A percentile compares a stretch with the other conserved stretches of the same genome.
phyloP scores from a whole-genome alignment of 2,113 vertebrate species.

The Calidris pugnax region DNA sequence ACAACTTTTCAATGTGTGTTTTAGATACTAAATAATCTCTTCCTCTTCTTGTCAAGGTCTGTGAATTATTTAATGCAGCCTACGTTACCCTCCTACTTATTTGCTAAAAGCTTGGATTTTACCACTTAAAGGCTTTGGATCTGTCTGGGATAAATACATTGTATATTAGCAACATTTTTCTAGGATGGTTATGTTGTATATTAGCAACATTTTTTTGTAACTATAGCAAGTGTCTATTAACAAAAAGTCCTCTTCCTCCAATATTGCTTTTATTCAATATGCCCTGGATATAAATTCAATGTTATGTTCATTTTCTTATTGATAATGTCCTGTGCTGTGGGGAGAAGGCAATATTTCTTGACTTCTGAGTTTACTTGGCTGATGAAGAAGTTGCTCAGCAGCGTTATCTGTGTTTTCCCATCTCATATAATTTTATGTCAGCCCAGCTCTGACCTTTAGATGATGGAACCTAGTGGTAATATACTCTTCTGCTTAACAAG shows the following conservation, averaged over 20 bases:
- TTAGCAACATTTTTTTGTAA: background rate
- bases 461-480: conserved; percentile 6
- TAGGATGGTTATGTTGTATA: background rate
- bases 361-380: background rate
- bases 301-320: background rate
- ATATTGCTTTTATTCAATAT: background rate
- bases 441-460: conserved; percentile 35
- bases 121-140: background rate
- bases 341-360: background rate
- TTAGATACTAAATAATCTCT: background rate
- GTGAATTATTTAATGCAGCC: background rate
- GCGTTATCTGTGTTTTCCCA: background rate
- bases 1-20: background rate
- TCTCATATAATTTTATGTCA: background rate
- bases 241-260: background rate
- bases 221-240: background rate
- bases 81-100: background rate
- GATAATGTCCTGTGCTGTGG: background rate
- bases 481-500: conserved; percentile 1
- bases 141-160: background rate
- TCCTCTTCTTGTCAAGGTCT: background rate
- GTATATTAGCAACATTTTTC: background rate
- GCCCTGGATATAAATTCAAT: background rate
- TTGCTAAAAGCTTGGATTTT: conserved; percentile 3
- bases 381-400: background rate